Percentiles rank a stretch among this genome's conserved stretches.
phyloP scores from a whole-genome alignment of 2,888 invertebrate genomes.

The Machimus rusticus region DNA sequence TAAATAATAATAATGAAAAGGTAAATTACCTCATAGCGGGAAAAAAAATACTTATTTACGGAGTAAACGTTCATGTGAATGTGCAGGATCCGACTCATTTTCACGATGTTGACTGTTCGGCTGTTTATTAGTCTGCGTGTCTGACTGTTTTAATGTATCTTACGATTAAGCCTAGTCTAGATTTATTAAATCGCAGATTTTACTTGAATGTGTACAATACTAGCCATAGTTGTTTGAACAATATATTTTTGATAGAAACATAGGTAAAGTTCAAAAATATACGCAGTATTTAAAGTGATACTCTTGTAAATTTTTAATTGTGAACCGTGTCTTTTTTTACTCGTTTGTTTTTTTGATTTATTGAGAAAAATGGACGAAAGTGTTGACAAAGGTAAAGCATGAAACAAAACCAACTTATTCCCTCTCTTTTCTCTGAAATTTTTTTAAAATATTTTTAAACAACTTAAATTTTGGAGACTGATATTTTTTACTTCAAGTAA shows the following conservation, averaged over 20 bases:
- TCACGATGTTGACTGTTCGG: slow-evolving; percentile 7
- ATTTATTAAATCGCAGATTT: slow-evolving; percentile 25
- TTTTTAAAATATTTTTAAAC: background rate
- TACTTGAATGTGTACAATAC: background rate
- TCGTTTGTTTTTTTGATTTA: background rate
- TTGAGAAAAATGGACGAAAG: background rate
- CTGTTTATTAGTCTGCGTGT: slow-evolving; percentile 23
- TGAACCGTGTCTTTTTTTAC: background rate
- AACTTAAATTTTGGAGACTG: background rate
- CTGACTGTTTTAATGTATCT: slow-evolving; percentile 18
- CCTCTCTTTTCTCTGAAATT: background rate
- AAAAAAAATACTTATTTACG: background rate
- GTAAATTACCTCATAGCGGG: slow-evolving; percentile 2
- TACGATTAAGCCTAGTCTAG: background rate
- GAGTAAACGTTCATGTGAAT: slow-evolving; percentile 14
- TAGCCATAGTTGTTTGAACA: slow-evolving; percentile 19
- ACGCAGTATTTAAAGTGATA: background rate
- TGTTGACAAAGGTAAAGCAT: background rate
- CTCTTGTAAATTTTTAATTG: background rate
- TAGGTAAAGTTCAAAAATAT: background rate
- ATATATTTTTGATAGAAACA: slow-evolving; percentile 7
- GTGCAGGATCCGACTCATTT: background rate
- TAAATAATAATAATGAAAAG: background rate
- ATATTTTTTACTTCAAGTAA: background rate
- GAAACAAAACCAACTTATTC: background rate